Evolutionary conservation across 2,888 invertebrate genomes (phyloP).

Genomic region (Nomada ferruginata): DNA sequence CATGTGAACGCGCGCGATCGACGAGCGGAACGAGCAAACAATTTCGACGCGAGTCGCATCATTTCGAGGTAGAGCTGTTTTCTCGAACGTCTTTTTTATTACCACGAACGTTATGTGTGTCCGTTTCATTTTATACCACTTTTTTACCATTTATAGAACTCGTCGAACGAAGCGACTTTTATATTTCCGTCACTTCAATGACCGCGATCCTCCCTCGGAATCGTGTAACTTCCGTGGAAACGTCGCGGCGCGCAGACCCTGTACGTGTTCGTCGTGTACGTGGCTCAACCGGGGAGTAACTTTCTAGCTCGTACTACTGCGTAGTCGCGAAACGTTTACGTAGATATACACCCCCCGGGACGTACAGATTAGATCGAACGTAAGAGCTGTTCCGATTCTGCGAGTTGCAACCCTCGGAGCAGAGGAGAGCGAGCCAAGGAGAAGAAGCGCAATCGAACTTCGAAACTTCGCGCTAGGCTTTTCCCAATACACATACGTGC

Average conservation of each 20-base stretch:
- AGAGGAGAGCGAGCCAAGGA: constrained; percentile 42
- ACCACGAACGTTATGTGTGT: constrained; percentile 55
- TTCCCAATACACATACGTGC: neutral
- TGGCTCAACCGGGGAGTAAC: constrained; percentile 61
- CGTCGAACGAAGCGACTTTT: constrained; percentile 63
- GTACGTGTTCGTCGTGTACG: constrained; percentile 67
- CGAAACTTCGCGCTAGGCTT: neutral
- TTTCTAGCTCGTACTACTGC: constrained; percentile 58
- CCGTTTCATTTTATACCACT: constrained; percentile 69
- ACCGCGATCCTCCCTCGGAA: constrained; percentile 64
- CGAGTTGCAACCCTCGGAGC: constrained; percentile 22
- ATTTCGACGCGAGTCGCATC: constrained; percentile 58
- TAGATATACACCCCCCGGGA: constrained; percentile 54
- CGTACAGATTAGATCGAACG: constrained; percentile 59
- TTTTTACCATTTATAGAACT: constrained; percentile 69
- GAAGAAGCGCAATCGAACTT: neutral
- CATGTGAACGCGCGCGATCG: constrained; percentile 9
- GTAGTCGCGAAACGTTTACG: constrained; percentile 63
- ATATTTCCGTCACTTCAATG: constrained; percentile 61
- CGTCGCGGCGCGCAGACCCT: constrained; percentile 44
- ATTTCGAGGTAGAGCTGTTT: constrained; percentile 60
- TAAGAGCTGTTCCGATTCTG: constrained; percentile 32
- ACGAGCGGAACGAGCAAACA: constrained; percentile 26
- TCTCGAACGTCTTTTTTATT: constrained; percentile 58
- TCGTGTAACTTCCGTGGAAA: constrained; percentile 61